phyloP scores from a whole-genome alignment of 2,113 vertebrate species.

The Physeter macrocephalus region DNA sequence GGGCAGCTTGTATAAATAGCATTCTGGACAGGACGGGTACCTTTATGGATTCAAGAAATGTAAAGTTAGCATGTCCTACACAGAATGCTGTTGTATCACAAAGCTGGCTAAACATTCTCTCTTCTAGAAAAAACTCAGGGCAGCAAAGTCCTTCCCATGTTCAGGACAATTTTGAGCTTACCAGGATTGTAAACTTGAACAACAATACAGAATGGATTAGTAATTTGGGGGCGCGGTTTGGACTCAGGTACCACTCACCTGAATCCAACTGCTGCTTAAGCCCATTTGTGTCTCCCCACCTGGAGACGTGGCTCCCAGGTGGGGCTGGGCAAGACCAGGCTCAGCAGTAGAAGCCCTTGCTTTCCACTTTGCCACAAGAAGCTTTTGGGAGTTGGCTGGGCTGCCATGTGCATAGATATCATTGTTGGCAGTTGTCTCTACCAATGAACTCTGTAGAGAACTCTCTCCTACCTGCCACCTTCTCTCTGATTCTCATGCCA shows the following conservation, averaged over 20 bases:
- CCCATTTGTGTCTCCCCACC: background rate
- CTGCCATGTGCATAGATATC: too few relatives aligned
- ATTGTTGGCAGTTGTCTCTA: background rate
- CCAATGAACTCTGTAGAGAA: background rate
- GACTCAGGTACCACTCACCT: background rate
- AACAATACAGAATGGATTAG: background rate
- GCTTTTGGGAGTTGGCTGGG: background rate
- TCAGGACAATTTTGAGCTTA: background rate
- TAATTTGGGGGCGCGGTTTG: background rate
- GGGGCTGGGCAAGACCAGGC: background rate
- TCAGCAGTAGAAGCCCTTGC: too few relatives aligned
- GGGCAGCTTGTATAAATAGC: background rate
- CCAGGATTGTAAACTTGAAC: background rate
- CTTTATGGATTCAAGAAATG: background rate
- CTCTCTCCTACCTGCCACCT: background rate
- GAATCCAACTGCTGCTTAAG: background rate
- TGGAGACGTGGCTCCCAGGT: background rate
- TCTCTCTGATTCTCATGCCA: background rate
- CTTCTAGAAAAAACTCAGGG: background rate
- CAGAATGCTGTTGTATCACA: background rate
- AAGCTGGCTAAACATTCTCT: background rate
- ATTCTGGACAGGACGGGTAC: background rate
- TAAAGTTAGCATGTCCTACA: background rate
- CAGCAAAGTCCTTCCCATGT: background rate
- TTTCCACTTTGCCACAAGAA: background rate